Conservation (phyloP, 2,797 vertebrate species). For the Allobates femoralis region DNA sequence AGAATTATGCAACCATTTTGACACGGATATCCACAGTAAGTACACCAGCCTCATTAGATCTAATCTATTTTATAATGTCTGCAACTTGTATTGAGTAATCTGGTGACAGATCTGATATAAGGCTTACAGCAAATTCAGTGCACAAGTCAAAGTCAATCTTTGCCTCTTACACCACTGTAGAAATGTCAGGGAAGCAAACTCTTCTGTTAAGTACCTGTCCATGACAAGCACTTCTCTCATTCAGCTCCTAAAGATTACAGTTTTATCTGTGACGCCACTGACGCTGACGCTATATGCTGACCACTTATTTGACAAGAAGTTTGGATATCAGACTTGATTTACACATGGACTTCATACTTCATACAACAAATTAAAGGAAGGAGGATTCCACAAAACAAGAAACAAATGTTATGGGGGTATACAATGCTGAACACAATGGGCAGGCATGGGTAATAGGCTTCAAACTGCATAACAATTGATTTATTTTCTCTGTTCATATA, state of each 20-base stretch:
- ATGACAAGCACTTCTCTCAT: not conserved
- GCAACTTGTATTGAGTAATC: too few relatives aligned
- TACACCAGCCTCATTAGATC: too few relatives aligned
- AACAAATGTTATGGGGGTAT: too few relatives aligned
- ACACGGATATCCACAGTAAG: too few relatives aligned
- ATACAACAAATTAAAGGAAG: not conserved
- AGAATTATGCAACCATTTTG: too few relatives aligned
- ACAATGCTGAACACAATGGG: too few relatives aligned
- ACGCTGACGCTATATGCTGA: not conserved
- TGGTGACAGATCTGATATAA: not conserved
- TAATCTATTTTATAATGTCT: too few relatives aligned
- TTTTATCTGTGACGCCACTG: not conserved
- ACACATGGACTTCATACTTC: not conserved
- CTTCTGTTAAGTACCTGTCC: not conserved
- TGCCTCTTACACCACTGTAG: not conserved
- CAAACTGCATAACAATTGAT: not conserved
- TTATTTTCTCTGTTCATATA: not conserved
- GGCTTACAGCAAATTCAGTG: not conserved
- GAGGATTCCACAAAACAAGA: too few relatives aligned
- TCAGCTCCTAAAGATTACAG: not conserved
- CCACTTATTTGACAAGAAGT: not conserved
- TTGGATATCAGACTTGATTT: not conserved
- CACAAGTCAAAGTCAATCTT: not conserved
- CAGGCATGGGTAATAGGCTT: too few relatives aligned
- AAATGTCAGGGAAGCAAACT: not conserved